These are phyloP conservation scores for Dioctria linearis DNA, from an alignment of 2,888 invertebrate genomes.

Conservation along the genomic window DNA sequence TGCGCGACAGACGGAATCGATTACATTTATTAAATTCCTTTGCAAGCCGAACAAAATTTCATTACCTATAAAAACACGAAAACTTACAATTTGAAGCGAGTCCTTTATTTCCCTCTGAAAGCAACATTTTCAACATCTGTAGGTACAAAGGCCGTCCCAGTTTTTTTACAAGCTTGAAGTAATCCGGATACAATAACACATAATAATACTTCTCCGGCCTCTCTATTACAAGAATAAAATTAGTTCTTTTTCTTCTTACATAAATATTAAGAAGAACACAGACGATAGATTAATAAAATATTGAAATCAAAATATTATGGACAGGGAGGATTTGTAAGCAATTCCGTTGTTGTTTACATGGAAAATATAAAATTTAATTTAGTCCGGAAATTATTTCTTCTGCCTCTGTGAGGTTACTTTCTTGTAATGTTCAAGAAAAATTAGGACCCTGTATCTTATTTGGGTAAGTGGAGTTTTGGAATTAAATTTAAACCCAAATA, in stretches of 20 bases:
- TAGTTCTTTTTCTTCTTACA: background rate
- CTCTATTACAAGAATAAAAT: background rate
- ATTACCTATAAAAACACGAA: background rate
- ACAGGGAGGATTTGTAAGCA: background rate
- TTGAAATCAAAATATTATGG: too few species aligned
- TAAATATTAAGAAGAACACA: background rate
- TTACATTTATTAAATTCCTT: background rate
- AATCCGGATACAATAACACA: background rate
- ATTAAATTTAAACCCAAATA: too few species aligned
- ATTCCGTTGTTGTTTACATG: background rate
- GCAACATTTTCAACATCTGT: background rate
- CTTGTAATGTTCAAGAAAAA: background rate
- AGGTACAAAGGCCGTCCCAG: too few species aligned
- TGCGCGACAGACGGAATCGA: background rate
- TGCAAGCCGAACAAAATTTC: background rate
- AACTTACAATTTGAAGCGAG: background rate
- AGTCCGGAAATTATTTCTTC: background rate
- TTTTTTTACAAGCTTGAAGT: background rate
- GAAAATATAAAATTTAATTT: background rate
- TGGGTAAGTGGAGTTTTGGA: too few species aligned
- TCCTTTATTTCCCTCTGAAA: background rate
- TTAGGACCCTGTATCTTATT: too few species aligned
- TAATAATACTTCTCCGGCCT: background rate
- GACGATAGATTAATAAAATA: background rate
- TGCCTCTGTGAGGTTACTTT: background rate